These are phyloP conservation scores for Conus canariensis DNA, from an alignment of 2,888 invertebrate species.

Conservation along the genomic window DNA sequence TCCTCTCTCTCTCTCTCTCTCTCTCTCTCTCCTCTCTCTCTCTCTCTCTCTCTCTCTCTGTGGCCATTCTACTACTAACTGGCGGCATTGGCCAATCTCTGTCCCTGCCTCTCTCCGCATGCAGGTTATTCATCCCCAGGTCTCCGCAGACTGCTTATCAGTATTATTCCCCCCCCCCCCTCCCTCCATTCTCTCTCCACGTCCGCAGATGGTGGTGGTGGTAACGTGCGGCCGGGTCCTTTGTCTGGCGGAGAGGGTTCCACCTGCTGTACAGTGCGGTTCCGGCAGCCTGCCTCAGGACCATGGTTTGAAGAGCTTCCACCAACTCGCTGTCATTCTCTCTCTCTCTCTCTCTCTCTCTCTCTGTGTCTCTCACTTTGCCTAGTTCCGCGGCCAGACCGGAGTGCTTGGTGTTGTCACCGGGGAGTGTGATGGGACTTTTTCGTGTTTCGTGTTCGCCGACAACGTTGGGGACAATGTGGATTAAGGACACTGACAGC, in stretches of 20 bases:
- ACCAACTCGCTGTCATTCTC: slow-evolving; percentile 38
- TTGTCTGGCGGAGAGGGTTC: not conserved
- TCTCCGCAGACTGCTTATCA: not conserved
- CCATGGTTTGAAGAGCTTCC: not conserved
- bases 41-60: not conserved
- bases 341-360: not conserved
- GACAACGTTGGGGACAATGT: too few relatives aligned
- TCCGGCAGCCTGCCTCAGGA: too few relatives aligned
- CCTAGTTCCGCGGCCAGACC: not conserved
- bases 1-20: not conserved
- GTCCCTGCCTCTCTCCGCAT: not conserved
- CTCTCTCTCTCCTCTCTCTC: slow-evolving; percentile 2
- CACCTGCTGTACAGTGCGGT: not conserved
- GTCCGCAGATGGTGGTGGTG: not conserved
- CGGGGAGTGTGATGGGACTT: too few relatives aligned
- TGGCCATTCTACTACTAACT: not conserved
- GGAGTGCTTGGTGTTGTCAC: too few relatives aligned
- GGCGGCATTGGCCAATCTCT: slow-evolving; percentile 16
- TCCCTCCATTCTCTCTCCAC: not conserved
- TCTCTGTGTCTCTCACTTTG: not conserved
- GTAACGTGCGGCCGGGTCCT: slow-evolving; percentile 4
- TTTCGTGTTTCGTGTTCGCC: too few relatives aligned
- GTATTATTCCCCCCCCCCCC: not conserved
- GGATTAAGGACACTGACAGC: too few relatives aligned
- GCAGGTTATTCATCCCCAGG: not conserved